Evolutionary conservation across 2,888 invertebrate genomes (phyloP), one percentile per base, ranked within the genome.

Genomic region (Hyposoter dolosus): DNA sequence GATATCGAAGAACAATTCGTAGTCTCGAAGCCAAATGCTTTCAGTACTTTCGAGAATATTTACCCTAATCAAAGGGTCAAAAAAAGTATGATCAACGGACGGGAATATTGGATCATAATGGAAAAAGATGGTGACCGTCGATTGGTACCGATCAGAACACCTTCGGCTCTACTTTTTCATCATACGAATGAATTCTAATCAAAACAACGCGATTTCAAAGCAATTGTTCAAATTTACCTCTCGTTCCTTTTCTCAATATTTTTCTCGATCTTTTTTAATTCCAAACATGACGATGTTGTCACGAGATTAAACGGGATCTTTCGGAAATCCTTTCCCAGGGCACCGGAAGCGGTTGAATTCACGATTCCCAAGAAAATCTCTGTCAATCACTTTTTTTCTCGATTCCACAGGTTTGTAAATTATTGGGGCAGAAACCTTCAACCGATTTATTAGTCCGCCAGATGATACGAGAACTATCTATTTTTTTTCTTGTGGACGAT

Each of bases 161-260:
- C 97, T 0, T 97, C 98, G 0, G 97, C 97, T 15, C 95, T 97
- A 72, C 94, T 98, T 5, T 98, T 97, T 94, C 96, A 96, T 87
- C 96, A 95, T 90, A 94, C 94, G 88, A 94, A 78, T n/a, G 43
- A 68, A 15, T 60, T 28, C 12, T 28, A 4, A 28, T 60, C 0
- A 5, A 23, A 74, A 35, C 19, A 19, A 53, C 56, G 0, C 35
- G 10, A n/a, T 40, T 23, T 19, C 32, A 47, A 65, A 47, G 45
- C 10, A 19, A 76, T 19, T 43, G 43, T 60, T 43, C 15, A n/a
- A 12, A 28, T 28, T 28, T 28, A 28, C 28, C 28, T 28, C 28
- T 28, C 28, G 28, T 28, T 40, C 3, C 9, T 66, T 75, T 66
- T 77, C 23, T 32, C 17, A 15, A 47, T 35, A 19, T 71, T 66